A percentile compares a stretch with the other conserved stretches of the same genome.
Conservation (phyloP, 2,797 vertebrate genomes). For the Chanos chanos region DNA sequence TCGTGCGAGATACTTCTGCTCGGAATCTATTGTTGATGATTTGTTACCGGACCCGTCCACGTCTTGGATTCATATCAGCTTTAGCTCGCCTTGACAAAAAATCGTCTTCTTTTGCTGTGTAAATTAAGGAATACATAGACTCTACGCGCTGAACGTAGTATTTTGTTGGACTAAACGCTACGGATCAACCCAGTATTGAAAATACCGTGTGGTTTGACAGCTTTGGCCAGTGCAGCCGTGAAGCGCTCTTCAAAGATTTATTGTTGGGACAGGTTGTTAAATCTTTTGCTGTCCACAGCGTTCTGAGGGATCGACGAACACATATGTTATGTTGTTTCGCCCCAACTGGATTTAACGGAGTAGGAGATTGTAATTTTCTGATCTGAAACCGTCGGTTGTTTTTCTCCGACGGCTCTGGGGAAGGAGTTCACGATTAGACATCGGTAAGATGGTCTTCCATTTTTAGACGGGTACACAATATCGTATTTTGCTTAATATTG, state of each 20-base stretch:
- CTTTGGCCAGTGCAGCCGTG: conserved; percentile 50
- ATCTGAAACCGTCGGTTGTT: neutral
- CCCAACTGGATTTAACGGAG: conserved; percentile 61
- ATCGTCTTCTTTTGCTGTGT: conserved; percentile 49
- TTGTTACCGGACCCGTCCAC: conserved; percentile 68
- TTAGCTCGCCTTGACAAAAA: conserved; percentile 53
- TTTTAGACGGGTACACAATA: neutral
- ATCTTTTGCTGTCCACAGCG: conserved; percentile 28
- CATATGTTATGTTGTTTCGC: conserved; percentile 1
- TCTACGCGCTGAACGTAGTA: conserved; percentile 9
- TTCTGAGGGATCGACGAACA: neutral
- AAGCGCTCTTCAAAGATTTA: conserved; percentile 55
- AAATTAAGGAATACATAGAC: conserved; percentile 37
- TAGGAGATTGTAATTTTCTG: conserved; percentile 23
- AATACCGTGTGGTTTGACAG: conserved; percentile 40
- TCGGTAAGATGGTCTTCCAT: conserved; percentile 61
- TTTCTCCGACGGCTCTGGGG: neutral
- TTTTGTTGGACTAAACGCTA: too few relatives aligned
- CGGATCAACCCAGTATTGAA: too few relatives aligned
- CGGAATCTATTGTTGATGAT: conserved; percentile 73
- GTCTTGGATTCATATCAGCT: conserved; percentile 61
- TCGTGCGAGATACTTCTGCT: conserved; percentile 48
- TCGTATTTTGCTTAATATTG: neutral
- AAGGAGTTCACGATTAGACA: conserved; percentile 51
- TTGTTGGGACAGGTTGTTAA: conserved; percentile 61